Percentiles rank a stretch among this genome's conserved stretches.
phyloP scores from a whole-genome alignment of 92 coral and sea anemone species.

The Meandrina meandrites region DNA sequence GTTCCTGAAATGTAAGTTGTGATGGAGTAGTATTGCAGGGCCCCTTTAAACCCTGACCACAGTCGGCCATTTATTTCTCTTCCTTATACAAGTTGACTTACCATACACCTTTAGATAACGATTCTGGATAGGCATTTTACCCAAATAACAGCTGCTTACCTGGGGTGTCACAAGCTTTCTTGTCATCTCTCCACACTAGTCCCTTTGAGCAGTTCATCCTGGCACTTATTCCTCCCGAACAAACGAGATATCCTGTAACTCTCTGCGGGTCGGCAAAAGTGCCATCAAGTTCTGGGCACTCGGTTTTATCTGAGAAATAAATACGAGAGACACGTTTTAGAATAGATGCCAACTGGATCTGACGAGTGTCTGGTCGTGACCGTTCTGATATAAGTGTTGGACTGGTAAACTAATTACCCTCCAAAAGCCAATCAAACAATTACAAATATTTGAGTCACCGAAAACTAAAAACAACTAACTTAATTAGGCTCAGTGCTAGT shows the following conservation, averaged over 20 bases:
- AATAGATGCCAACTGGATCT: too few species aligned
- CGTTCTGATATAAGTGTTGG: too few species aligned
- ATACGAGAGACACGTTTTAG: background rate
- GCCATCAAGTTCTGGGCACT: conserved; percentile 60
- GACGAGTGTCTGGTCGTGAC: too few species aligned
- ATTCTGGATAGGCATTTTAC: background rate
- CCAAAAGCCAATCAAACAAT: too few species aligned
- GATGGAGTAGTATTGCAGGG: background rate
- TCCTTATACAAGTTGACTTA: too few species aligned
- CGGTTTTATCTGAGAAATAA: conserved; percentile 13
- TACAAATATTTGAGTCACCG: too few species aligned
- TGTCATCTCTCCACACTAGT: conserved; percentile 59
- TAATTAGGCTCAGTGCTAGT: too few species aligned
- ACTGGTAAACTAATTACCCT: too few species aligned
- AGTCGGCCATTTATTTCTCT: too few species aligned
- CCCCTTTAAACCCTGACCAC: background rate
- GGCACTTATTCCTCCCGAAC: conserved; percentile 52
- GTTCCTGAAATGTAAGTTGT: background rate
- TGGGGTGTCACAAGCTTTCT: conserved; percentile 56
- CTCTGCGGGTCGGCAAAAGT: conserved; percentile 64
- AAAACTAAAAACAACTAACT: background rate
- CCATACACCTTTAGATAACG: too few species aligned
- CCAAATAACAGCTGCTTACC: conserved; percentile 38
- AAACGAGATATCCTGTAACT: conserved; percentile 63
- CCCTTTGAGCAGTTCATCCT: conserved; percentile 56